phyloP scores from a whole-genome alignment of 2,888 invertebrate genomes.

The Zhuqinia jingwanae region DNA sequence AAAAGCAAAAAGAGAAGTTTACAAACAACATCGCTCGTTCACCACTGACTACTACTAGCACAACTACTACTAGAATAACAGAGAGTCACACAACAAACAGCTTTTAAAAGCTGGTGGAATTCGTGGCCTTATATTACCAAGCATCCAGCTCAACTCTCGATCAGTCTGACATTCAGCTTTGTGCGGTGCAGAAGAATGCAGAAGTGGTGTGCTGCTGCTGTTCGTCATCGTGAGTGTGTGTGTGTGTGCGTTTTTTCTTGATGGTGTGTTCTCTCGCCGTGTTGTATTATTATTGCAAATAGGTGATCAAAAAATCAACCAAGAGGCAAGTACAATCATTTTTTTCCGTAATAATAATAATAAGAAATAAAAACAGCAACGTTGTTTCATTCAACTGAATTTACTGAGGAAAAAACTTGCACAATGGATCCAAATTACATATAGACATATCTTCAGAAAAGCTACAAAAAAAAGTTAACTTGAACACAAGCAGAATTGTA shows the following conservation, averaged over 20 bases:
- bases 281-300: conserved; percentile 29
- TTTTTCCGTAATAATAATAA: conserved; percentile 3
- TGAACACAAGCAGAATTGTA: no score
- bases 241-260: no score
- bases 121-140: conserved; percentile 46
- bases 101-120: background rate
- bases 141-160: conserved; percentile 60
- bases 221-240: background rate
- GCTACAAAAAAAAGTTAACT: background rate
- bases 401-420: background rate
- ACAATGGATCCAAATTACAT: background rate
- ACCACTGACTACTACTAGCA: no score
- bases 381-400: no score
- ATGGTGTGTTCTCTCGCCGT: background rate
- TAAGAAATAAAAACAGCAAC: background rate
- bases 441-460: background rate
- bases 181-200: conserved; percentile 54
- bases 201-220: conserved; percentile 21
- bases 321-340: conserved; percentile 63
- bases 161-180: conserved; percentile 69
- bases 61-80: no score
- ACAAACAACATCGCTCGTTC: no score
- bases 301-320: background rate
- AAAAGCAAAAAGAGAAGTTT: background rate
- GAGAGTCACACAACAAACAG: background rate